Base-by-base conservation (phyloP, 2,113 vertebrate species). In the Tor tambroides region DNA sequence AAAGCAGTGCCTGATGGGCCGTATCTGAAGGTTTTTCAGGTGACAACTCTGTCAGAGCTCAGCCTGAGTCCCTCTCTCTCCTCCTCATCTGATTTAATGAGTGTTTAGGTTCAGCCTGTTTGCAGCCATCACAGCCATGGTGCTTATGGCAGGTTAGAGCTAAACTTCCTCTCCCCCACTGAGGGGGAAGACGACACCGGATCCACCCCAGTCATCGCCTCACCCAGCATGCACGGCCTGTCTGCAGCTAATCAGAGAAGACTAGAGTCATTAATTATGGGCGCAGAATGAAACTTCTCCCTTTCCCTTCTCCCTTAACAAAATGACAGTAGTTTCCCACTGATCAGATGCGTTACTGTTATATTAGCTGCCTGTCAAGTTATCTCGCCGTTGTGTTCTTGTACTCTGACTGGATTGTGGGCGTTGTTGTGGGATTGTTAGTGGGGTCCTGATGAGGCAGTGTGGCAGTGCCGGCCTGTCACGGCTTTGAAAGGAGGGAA, bases 181-280 rank as follows among this genome's bases (percentile, higher is more conserved):
- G 65, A 85, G 19, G 32, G 38, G 67, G 35, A 89, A 85, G 75
- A 74, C 76, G 87, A 74, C 32, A 23, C 77, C 78, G 71, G 65
- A 89, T 88, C 76, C 80, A 86, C 84, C 76, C n/a, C n/a, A 74
- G 61, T 65, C 65, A 43, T 41, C 43, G 87, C 35, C 46, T 89
- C 72, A 83, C 81, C 65, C 32, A 9, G 56, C 83, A 86, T 59
- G 41, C 83, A 46, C 30, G 19, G 82, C 78, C 79, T 38, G 80
- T 85, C 79, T 89, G 79, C 61, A 80, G 87, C 87, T 92, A 89
- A 92, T 91, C 90, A 87, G 80, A 46, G 72, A 67, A 84, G 89
- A 90, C 85, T 61, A 80, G 69, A 86, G 83, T 80, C 87, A 87
- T 91, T 91, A 91, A 91, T 92, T 91, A 91, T 35, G 59, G 28